Evolutionary conservation across 2,113 vertebrate genomes (phyloP).

Genomic region (Syrrhaptes paradoxus): DNA sequence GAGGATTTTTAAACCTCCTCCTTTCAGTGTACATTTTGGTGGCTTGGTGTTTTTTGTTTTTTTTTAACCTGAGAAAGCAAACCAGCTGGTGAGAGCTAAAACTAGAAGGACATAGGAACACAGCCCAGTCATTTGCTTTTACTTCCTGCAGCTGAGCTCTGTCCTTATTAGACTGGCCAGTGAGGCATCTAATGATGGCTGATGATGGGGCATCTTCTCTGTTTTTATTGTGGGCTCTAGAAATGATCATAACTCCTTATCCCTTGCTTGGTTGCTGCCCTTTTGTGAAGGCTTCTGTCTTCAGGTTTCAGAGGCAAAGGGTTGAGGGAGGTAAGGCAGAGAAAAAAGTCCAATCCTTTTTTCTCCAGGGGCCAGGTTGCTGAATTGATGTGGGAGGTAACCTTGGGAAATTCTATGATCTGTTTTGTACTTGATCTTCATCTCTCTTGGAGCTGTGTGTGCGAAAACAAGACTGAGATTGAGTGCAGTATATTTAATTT

Average conservation of each 20-base stretch:
- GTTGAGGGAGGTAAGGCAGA: background rate
- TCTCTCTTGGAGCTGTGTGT: background rate
- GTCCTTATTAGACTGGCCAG: background rate
- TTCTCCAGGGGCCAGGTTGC: background rate
- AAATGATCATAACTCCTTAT: background rate
- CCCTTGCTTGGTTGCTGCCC: background rate
- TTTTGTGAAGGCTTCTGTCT: background rate
- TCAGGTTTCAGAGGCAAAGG: background rate
- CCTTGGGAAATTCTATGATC: background rate
- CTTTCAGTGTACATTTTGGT: background rate
- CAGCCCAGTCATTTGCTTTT: background rate
- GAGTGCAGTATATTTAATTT: background rate
- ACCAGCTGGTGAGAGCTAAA: background rate
- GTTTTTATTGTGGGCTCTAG: background rate
- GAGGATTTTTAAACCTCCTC: background rate
- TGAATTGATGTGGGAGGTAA: background rate
- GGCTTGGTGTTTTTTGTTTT: too few species aligned
- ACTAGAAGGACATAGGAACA: background rate
- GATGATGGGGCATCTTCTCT: background rate
- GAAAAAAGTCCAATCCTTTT: background rate
- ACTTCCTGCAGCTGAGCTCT: background rate
- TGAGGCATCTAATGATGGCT: background rate
- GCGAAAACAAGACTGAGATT: background rate
- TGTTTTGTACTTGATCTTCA: background rate
- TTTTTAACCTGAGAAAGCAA: background rate